Evolutionary conservation across 2,113 vertebrate genomes (phyloP).

Genomic region (Percina caprodes): DNA sequence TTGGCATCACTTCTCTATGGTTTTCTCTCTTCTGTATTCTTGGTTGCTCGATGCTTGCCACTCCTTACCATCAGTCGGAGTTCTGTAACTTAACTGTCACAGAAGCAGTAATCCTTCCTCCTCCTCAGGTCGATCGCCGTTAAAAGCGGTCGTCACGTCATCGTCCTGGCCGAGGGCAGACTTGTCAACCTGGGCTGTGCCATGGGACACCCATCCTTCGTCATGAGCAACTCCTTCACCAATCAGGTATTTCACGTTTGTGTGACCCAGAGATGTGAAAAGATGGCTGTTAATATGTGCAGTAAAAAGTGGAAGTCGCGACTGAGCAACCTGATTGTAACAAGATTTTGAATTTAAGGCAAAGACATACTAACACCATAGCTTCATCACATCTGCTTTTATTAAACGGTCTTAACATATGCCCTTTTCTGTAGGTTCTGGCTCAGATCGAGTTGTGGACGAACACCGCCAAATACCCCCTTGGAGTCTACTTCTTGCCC

Average conservation of each 20-base stretch:
- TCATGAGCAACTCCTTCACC: constrained; percentile 99
- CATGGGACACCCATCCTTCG: constrained; percentile 98
- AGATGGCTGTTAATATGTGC: neutral
- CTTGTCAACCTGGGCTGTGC: constrained; percentile 98
- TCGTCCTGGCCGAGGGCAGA: constrained; percentile 93
- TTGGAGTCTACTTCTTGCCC: constrained; percentile 96
- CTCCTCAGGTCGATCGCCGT: constrained; percentile 90
- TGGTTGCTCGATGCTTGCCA: no score
- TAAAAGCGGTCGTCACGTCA: constrained; percentile 90
- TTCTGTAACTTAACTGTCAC: neutral
- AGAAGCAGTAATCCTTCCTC: neutral
- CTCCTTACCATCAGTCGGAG: no score
- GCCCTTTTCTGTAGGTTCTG: constrained; percentile 82
- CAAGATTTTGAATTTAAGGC: neutral
- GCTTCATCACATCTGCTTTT: neutral
- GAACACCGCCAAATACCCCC: constrained; percentile 89
- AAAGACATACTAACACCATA: neutral
- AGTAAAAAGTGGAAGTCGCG: neutral
- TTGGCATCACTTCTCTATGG: neutral
- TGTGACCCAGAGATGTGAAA: neutral
- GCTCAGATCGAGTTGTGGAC: constrained; percentile 98
- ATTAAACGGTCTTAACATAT: neutral
- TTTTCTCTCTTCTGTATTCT: neutral
- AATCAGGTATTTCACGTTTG: constrained; percentile 85
- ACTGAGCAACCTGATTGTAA: no score